Base-by-base conservation (phyloP, 2,113 vertebrate species). In the Chlorodrepanis virens region DNA sequence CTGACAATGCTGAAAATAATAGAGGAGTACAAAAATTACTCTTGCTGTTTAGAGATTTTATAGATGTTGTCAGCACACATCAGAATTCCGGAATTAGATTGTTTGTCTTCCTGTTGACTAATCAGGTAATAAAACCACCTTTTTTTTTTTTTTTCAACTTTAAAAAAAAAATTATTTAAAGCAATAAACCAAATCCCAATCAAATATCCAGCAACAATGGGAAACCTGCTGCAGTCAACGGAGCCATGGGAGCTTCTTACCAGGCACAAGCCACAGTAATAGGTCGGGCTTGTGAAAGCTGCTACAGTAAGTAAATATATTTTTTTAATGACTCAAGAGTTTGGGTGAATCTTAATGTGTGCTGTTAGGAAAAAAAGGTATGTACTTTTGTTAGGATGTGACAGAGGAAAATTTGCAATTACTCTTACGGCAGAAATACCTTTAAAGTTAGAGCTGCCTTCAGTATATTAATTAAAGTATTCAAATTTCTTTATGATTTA, bases 131-230 rank as follows among this genome's bases (percentile, higher is more conserved):
- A 95, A 96, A 95, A 68, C 59, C 1, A 24, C 5, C 67, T 76
- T 89, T 83, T 47, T 93, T 65, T 60, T 22, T 44, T 92, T 59
- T 52, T 20, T 75, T 67, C 24, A 65, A 65, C 54, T 94, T 97
- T 94, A 5, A 0, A 19, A 28, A 33, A 33, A 57, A 63, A 18
- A 1, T 15, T 69, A 9, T 69, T 61, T 83, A 64, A 98, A 99
- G 99, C 98, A 99, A 99, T 97, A 99, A 99, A 98, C 99, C 99
- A 97, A 99, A 99, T 97, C 99, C 99, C 90, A 99, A 99, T 98
- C 99, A 99, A 97, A 99, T 99, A 98, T 98, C 99, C 13, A 97
- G 98, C 97, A 99, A 98, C 97, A 99, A 98, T 56, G 99, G 99
- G 92, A 99, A 99, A 89, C 98, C 99, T 97, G 98, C 98, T 45